Conservation (phyloP, 2,888 invertebrate species). For the Drosophila longiperda region DNA sequence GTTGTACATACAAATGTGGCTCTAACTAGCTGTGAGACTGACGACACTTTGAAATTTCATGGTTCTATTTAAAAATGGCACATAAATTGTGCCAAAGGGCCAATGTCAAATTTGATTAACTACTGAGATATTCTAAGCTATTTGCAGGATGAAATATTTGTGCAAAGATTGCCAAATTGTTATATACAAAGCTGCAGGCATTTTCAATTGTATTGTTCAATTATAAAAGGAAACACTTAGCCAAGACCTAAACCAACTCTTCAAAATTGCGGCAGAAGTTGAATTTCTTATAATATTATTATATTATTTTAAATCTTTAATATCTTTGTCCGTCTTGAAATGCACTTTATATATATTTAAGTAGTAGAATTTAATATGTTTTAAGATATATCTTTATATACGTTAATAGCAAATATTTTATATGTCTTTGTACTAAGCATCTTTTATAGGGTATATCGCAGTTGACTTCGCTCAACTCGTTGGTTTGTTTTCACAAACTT, state of each 20-base stretch:
- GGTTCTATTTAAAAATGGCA: slow-evolving; percentile 52
- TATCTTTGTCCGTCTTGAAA: not conserved
- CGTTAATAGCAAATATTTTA: no score
- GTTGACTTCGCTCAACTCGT: not conserved
- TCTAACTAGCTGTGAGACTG: slow-evolving; percentile 37
- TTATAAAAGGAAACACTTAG: not conserved
- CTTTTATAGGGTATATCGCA: not conserved
- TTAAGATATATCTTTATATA: not conserved
- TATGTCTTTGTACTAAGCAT: no score
- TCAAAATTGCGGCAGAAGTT: not conserved
- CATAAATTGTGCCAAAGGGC: slow-evolving; percentile 65
- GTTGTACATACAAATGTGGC: slow-evolving; percentile 30
- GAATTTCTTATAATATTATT: not conserved
- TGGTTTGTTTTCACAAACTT: not conserved
- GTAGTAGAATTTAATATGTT: not conserved
- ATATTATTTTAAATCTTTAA: not conserved
- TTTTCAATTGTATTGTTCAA: not conserved
- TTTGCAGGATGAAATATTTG: slow-evolving; percentile 15
- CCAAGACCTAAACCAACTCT: not conserved
- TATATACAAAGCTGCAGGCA: slow-evolving; percentile 7
- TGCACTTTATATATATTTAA: not conserved
- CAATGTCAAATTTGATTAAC: slow-evolving; percentile 48
- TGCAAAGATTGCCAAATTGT: slow-evolving; percentile 11
- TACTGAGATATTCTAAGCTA: slow-evolving; percentile 17
- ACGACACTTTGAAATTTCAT: slow-evolving; percentile 71